Percentiles rank a stretch among this genome's conserved stretches.
Evolutionary conservation across 2,888 invertebrate species (phyloP).

Genomic region (Myopa testacea): DNA sequence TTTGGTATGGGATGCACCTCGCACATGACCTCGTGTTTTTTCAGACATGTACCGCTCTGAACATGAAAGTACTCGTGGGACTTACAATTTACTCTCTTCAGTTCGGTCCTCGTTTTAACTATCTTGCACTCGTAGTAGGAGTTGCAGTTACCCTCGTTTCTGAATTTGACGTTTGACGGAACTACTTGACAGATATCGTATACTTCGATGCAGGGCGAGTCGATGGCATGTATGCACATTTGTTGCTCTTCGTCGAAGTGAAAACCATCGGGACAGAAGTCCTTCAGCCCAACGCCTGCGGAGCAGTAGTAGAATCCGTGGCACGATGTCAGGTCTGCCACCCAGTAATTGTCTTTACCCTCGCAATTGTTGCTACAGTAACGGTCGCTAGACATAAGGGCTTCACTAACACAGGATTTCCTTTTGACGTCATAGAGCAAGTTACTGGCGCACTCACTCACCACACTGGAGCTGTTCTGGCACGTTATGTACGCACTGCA

Average conservation of each 20-base stretch:
- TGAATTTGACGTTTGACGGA: slow-evolving; percentile 53
- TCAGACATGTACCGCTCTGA: slow-evolving; percentile 49
- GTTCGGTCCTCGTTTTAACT: slow-evolving; percentile 26
- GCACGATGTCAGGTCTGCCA: slow-evolving; percentile 57
- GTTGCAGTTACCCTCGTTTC: slow-evolving; percentile 54
- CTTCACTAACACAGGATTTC: slow-evolving; percentile 51
- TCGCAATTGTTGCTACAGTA: slow-evolving; percentile 58
- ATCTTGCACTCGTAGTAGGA: slow-evolving; percentile 57
- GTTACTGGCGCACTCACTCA: slow-evolving; percentile 46
- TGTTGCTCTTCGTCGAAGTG: slow-evolving; percentile 56
- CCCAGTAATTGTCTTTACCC: slow-evolving; percentile 49
- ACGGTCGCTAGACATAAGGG: slow-evolving; percentile 36
- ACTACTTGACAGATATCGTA: slow-evolving; percentile 58
- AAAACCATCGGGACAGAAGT: slow-evolving; percentile 48
- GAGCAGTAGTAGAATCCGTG: slow-evolving; percentile 56
- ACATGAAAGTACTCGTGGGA: slow-evolving; percentile 55
- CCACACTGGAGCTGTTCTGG: slow-evolving; percentile 42
- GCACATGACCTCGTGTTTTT: slow-evolving; percentile 50
- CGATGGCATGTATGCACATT: slow-evolving; percentile 51
- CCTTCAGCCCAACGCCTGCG: slow-evolving; percentile 44
- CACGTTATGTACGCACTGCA: slow-evolving; percentile 60
- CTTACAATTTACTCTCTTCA: slow-evolving; percentile 41
- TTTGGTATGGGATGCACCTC: slow-evolving; percentile 53
- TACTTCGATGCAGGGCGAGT: slow-evolving; percentile 55
- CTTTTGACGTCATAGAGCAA: slow-evolving; percentile 49